These are phyloP conservation scores for Corvus moneduloides DNA, from an alignment of 2,113 vertebrate species.

Conservation along the genomic window DNA sequence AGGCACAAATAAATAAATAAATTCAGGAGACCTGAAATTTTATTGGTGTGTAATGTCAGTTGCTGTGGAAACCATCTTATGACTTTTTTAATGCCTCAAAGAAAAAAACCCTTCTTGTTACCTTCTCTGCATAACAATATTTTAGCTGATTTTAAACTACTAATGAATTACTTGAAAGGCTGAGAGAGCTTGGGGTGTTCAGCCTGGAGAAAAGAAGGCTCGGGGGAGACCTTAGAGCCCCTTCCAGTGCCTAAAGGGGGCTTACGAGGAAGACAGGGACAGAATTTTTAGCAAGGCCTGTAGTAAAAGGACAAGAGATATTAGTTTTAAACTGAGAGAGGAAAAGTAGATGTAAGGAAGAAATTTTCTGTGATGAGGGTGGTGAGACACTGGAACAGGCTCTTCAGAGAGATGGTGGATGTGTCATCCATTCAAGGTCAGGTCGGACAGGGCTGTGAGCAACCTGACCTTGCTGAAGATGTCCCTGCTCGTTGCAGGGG, in stretches of 20 bases:
- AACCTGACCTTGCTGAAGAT: not conserved
- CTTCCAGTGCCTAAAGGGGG: not conserved
- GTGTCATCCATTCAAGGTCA: too few relatives aligned
- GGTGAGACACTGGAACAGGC: fast-evolving
- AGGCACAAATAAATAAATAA: slow-evolving; percentile 57
- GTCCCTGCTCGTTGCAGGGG: fast-evolving
- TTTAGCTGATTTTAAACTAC: not conserved
- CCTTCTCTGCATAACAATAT: not conserved
- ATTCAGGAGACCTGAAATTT: not conserved
- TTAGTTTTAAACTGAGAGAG: not conserved
- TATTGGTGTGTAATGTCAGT: not conserved
- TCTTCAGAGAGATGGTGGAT: not conserved
- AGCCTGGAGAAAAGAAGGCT: not conserved
- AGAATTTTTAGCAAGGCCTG: not conserved
- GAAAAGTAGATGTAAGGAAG: not conserved
- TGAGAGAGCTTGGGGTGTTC: not conserved
- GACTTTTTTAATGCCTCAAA: not conserved
- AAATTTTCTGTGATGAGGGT: fast-evolving
- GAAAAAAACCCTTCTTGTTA: not conserved
- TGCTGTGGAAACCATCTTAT: slow-evolving; percentile 3
- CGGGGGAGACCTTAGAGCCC: fast-evolving
- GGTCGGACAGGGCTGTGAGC: fast-evolving
- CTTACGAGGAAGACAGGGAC: not conserved
- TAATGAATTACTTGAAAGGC: not conserved
- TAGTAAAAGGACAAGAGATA: not conserved